Conservation (phyloP, 37 sponge, comb jelly and placozoan species). For the Cliona cf. orientalis region DNA sequence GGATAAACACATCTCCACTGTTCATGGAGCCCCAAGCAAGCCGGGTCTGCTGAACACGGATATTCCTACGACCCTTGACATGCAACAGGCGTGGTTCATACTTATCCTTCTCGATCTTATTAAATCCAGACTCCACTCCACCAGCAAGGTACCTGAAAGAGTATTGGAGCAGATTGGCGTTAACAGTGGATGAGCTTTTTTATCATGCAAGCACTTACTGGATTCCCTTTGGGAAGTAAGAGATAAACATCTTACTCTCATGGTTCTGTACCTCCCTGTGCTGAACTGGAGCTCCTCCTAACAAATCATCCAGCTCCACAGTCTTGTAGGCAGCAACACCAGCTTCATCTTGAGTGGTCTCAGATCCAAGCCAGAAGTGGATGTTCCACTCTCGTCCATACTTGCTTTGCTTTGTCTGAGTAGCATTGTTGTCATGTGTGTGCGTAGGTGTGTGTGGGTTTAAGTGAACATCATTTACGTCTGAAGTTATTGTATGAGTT, state of each 20-base stretch:
- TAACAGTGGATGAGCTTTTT: constrained; percentile 35
- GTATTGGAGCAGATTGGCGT: neutral
- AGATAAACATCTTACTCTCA: constrained; percentile 86
- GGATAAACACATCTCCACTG: constrained; percentile 92
- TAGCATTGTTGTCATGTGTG: too few relatives aligned
- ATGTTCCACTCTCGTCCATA: constrained; percentile 85
- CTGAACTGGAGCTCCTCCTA: constrained; percentile 92
- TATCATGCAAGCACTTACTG: constrained; percentile 79
- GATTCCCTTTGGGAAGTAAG: constrained; percentile 85
- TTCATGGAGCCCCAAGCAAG: constrained; percentile 82
- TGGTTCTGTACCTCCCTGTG: constrained; percentile 95
- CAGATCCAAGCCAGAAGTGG: constrained; percentile 94
- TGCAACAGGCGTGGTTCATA: constrained; percentile 82
- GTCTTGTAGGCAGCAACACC: constrained; percentile 94
- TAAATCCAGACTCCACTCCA: constrained; percentile 83
- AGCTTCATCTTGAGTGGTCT: constrained; percentile 89
- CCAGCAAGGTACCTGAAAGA: constrained; percentile 84
- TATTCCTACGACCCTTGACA: constrained; percentile 87
- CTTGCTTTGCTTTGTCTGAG: constrained; percentile 49
- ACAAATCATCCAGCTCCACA: constrained; percentile 90
- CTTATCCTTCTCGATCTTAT: constrained; percentile 76
- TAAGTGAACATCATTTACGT: too few relatives aligned
- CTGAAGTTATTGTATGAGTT: too few relatives aligned
- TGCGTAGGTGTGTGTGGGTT: too few relatives aligned
- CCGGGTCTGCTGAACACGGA: constrained; percentile 69